Percentiles rank a stretch among this genome's conserved stretches.
phyloP scores from a whole-genome alignment of 1,140 invertebrate species.

The Leguminivora glycinivorella region DNA sequence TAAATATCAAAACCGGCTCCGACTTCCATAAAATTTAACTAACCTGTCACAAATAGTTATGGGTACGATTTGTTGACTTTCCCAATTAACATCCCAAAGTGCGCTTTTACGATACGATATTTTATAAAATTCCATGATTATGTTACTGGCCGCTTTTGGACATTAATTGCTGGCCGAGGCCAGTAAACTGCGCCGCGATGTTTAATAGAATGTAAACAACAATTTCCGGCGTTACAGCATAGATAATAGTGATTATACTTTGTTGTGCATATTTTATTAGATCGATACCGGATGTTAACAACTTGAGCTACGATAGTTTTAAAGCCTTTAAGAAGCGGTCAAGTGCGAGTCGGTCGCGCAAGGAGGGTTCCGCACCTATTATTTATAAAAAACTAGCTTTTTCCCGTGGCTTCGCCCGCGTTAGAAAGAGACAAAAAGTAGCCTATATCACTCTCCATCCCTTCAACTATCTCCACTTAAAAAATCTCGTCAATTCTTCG shows the following conservation, averaged over 20 bases:
- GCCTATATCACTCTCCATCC: too few species aligned
- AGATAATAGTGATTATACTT: background rate
- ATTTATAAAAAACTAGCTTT: too few species aligned
- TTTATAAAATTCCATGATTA: slow-evolving; percentile 31
- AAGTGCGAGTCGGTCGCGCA: too few species aligned
- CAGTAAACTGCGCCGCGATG: background rate
- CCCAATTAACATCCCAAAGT: slow-evolving; percentile 29
- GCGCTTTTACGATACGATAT: slow-evolving; percentile 14
- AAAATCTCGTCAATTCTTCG: too few species aligned
- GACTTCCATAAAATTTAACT: background rate
- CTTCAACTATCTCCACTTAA: too few species aligned
- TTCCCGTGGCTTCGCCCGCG: too few species aligned
- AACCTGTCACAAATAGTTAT: slow-evolving; percentile 24
- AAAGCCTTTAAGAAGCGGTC: too few species aligned
- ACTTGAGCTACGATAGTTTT: background rate
- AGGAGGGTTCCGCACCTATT: too few species aligned
- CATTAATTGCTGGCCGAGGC: background rate
- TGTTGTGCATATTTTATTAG: background rate
- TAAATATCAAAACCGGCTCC: background rate
- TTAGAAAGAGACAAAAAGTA: too few species aligned
- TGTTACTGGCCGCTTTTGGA: background rate
- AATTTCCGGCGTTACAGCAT: background rate
- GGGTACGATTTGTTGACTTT: slow-evolving; percentile 34
- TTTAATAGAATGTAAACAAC: slow-evolving; percentile 19
- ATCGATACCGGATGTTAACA: background rate